These are phyloP conservation scores for Indri indri DNA, from an alignment of 2,113 vertebrate genomes.

Conservation along the genomic window DNA sequence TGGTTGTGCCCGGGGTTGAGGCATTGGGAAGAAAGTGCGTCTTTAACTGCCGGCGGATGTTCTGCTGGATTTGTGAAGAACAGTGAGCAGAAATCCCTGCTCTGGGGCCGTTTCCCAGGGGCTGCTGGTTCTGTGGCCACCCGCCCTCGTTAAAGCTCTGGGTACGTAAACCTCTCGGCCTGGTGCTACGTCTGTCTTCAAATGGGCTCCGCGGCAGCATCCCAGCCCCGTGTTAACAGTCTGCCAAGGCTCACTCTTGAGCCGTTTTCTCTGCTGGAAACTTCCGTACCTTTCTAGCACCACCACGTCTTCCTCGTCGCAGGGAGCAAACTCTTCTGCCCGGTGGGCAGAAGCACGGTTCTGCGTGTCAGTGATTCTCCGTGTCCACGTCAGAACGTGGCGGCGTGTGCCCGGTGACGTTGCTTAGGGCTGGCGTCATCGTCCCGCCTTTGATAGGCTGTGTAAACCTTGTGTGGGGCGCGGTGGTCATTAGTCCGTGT, in stretches of 20 bases:
- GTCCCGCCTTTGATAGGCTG: too few relatives aligned
- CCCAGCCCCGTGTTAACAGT: fast-evolving
- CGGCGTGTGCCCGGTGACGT: fast-evolving
- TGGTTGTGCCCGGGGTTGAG: background rate
- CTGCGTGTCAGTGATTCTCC: background rate
- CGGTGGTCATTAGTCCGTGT: too few relatives aligned
- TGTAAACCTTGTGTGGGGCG: fast-evolving
- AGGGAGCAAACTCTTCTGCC: background rate
- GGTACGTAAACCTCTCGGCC: fast-evolving
- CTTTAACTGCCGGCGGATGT: background rate
- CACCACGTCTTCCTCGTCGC: background rate
- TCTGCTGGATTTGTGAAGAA: background rate
- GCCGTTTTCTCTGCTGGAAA: background rate
- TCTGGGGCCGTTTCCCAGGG: background rate
- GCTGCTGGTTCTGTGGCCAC: background rate
- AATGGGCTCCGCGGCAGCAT: background rate
- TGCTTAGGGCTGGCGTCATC: fast-evolving
- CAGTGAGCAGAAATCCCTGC: background rate
- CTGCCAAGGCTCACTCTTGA: too few relatives aligned
- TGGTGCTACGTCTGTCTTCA: too few relatives aligned
- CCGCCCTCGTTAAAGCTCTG: background rate
- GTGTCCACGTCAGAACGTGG: fast-evolving
- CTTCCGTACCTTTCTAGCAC: background rate
- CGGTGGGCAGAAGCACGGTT: fast-evolving
- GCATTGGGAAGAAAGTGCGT: fast-evolving